Conservation (phyloP, 2,888 invertebrate species). For the Acanthosoma haemorrhoidale region DNA sequence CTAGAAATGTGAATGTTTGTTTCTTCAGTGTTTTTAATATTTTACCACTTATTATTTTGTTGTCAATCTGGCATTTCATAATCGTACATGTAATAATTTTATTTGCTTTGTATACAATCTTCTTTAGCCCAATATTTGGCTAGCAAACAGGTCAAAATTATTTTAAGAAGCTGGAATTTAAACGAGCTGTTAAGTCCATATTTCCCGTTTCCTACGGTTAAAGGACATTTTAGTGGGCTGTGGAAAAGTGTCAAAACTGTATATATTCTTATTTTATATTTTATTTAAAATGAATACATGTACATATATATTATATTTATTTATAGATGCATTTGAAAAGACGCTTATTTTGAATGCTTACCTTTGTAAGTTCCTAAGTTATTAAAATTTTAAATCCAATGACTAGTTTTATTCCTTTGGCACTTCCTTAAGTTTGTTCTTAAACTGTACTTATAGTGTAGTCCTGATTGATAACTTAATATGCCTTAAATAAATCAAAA, state of each 20-base stretch:
- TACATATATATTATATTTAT: conserved; percentile 27
- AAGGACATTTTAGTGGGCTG: conserved; percentile 27
- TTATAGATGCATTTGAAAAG: conserved; percentile 31
- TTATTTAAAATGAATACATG: conserved; percentile 24
- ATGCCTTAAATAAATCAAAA: too few relatives aligned
- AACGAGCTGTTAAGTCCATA: conserved; percentile 14
- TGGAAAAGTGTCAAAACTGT: conserved; percentile 30
- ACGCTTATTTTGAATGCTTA: conserved; percentile 30
- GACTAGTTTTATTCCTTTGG: not conserved
- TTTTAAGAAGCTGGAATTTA: conserved; percentile 4
- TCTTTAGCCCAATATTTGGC: conserved; percentile 5
- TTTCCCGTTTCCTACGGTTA: not conserved
- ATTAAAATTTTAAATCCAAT: conserved; percentile 19
- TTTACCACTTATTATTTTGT: too few relatives aligned
- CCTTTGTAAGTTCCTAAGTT: conserved; percentile 32
- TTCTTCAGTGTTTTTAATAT: not conserved
- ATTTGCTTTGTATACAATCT: not conserved
- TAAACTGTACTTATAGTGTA: too few relatives aligned
- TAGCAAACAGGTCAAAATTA: conserved; percentile 16
- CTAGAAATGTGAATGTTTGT: not conserved
- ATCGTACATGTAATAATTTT: not conserved
- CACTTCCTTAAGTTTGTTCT: too few relatives aligned
- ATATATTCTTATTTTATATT: conserved; percentile 31
- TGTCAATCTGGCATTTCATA: not conserved
- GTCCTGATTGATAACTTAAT: too few relatives aligned